Evolutionary conservation across 1,140 invertebrate species (phyloP), one percentile per base, ranked within the genome.

Genomic region (Leptoteleia sp.): DNA sequence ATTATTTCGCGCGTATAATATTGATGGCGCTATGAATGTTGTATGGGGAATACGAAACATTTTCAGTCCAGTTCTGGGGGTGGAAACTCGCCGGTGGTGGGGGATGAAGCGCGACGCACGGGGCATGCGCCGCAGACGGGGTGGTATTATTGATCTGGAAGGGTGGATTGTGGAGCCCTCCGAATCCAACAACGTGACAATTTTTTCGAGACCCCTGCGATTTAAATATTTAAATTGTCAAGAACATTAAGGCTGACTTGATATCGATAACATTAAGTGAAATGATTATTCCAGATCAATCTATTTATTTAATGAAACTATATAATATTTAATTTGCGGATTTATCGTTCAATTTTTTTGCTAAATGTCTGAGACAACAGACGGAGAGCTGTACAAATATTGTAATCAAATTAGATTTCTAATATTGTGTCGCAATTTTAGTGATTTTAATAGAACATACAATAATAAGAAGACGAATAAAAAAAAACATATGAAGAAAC

Each of bases 1-100:
- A 88, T 88, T 89, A 88, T 89, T 89, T 88, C 80, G 83, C 85
- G 86, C 87, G 85, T 88, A 88, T 89, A 89, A 89, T 89, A 88
- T 88, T 89, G 83, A 89, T 89, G 85, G 82, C 83, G 82, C 80
- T 86, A 88, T 89, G 85, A 89, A 88, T 89, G 87, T 86, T 89
- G 86, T 84, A 88, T 86, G 78, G 83, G 81, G 81, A 85, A 82
- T 71, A 80, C 57, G 80, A 76, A 73, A 70, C 76, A 67, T 76
- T 78, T 80, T 70, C 47, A 71, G 83, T 70, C 45, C 35, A 57
- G 72, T 70, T 61, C 73, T 71, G 80, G 80, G 82, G 84, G 81
- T 83, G 82, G 80, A 78, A 80, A 81, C 70, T 55, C 50, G 0
- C 35, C 27, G 67, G 55, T 50, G 61, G 72, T 48, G 35, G 71